Conservation (phyloP, 2,797 vertebrate genomes). For the Danio tinwini region DNA sequence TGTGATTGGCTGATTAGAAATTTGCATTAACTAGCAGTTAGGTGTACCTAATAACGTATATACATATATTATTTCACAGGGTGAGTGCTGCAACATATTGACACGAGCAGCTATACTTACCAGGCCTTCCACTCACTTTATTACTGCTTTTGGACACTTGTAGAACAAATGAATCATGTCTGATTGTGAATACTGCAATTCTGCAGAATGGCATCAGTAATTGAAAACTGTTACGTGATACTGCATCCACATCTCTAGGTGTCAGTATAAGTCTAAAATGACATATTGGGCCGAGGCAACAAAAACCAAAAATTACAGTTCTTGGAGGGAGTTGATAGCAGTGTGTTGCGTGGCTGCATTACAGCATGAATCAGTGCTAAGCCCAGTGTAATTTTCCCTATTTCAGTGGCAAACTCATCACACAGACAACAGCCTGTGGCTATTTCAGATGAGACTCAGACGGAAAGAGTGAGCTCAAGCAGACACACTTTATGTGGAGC, state of each 20-base stretch:
- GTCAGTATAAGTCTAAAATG: slow-evolving; percentile 7
- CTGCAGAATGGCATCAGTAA: not conserved
- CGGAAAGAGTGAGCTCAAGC: slow-evolving; percentile 54
- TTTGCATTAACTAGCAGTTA: no score
- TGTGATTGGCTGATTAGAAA: no score
- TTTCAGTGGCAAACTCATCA: slow-evolving; percentile 81
- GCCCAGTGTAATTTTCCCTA: slow-evolving; percentile 82
- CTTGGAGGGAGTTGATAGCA: slow-evolving; percentile 49
- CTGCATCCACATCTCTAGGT: slow-evolving; percentile 14
- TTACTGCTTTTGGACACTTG: not conserved
- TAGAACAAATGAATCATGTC: not conserved
- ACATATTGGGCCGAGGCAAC: not conserved
- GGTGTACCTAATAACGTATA: no score
- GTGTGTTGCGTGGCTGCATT: slow-evolving; percentile 75
- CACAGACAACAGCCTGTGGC: slow-evolving; percentile 84
- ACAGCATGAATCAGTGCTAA: slow-evolving; percentile 82
- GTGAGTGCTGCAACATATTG: no score
- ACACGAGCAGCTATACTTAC: no score
- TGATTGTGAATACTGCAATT: not conserved
- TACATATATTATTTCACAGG: no score
- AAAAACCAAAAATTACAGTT: not conserved
- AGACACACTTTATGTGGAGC: slow-evolving; percentile 69
- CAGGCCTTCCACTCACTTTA: not conserved
- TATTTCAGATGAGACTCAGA: slow-evolving; percentile 82
- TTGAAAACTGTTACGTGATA: not conserved